phyloP scores from a whole-genome alignment of 1,140 invertebrate genomes.

The Apis cerana region DNA sequence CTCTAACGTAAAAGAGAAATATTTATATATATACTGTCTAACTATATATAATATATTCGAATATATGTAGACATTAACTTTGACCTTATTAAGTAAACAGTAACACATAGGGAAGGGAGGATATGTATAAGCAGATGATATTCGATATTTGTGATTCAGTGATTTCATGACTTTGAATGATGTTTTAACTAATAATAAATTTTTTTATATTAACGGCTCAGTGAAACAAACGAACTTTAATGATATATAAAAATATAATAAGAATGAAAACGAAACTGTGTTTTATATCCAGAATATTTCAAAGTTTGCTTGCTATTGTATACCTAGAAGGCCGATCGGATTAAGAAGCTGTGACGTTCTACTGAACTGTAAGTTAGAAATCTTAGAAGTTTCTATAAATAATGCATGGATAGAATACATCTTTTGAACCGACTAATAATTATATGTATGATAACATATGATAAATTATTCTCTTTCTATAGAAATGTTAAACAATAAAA shows the following conservation, averaged over 20 bases:
- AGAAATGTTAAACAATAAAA: too few species aligned
- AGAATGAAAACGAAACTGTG: neutral
- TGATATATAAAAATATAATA: neutral
- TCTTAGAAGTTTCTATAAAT: conserved; percentile 1
- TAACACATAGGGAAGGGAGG: neutral
- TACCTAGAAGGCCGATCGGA: neutral
- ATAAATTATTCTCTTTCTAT: too few species aligned
- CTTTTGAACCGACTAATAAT: neutral
- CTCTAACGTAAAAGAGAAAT: neutral
- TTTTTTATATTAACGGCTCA: neutral
- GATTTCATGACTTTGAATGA: neutral
- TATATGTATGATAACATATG: neutral
- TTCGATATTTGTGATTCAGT: neutral
- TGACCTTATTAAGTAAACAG: conserved; percentile 18
- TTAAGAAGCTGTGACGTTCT: neutral
- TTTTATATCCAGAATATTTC: neutral
- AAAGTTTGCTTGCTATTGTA: neutral
- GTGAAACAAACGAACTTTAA: neutral
- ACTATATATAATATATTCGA: neutral
- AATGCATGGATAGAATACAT: neutral
- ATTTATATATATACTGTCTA: neutral
- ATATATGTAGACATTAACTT: neutral
- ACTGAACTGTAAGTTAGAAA: conserved; percentile 8
- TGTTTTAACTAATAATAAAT: neutral
- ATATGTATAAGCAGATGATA: neutral